Conservation (phyloP, 2,113 vertebrate species). For the Thymallus thymallus region DNA sequence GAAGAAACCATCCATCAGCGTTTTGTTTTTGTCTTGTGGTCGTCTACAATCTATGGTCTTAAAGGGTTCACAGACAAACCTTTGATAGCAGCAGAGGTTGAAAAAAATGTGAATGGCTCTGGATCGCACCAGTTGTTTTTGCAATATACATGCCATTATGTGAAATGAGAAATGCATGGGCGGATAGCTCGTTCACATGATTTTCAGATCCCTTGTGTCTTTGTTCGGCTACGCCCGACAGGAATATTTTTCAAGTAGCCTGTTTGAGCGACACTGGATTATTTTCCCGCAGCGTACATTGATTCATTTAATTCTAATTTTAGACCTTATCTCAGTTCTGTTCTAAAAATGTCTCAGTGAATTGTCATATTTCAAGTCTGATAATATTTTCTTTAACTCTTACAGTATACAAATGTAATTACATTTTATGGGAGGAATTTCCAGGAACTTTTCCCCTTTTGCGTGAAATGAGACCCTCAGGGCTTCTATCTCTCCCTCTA, state of each 20-base stretch:
- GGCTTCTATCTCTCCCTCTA: slow-evolving; percentile 30
- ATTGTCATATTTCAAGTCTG: slow-evolving; percentile 52
- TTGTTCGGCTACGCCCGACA: slow-evolving; percentile 47
- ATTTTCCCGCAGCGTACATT: slow-evolving; percentile 59
- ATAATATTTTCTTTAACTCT: slow-evolving; percentile 53
- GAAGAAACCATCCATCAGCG: slow-evolving; percentile 47
- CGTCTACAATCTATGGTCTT: slow-evolving; percentile 46
- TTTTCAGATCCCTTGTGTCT: slow-evolving; percentile 53
- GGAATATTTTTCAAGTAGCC: slow-evolving; percentile 31
- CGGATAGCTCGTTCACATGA: slow-evolving; percentile 53
- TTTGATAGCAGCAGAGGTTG: slow-evolving; percentile 48
- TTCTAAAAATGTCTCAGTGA: slow-evolving; percentile 49
- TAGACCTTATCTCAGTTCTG: slow-evolving; percentile 54
- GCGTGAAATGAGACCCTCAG: slow-evolving; percentile 43
- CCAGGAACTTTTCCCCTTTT: slow-evolving; percentile 47
- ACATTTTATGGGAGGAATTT: slow-evolving; percentile 41
- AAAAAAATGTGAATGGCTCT: slow-evolving; percentile 20
- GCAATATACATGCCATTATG: slow-evolving; percentile 58
- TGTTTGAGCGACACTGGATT: slow-evolving; percentile 39
- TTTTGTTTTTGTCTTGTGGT: slow-evolving; percentile 56
- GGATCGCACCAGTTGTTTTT: slow-evolving; percentile 59
- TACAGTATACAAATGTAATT: slow-evolving; percentile 54
- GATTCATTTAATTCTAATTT: slow-evolving; percentile 68
- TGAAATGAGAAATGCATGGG: slow-evolving; percentile 58
- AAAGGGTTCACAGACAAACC: slow-evolving; percentile 54